Evolutionary conservation across 2,797 vertebrate species (phyloP).

Genomic region (Phalanger gymnotis): DNA sequence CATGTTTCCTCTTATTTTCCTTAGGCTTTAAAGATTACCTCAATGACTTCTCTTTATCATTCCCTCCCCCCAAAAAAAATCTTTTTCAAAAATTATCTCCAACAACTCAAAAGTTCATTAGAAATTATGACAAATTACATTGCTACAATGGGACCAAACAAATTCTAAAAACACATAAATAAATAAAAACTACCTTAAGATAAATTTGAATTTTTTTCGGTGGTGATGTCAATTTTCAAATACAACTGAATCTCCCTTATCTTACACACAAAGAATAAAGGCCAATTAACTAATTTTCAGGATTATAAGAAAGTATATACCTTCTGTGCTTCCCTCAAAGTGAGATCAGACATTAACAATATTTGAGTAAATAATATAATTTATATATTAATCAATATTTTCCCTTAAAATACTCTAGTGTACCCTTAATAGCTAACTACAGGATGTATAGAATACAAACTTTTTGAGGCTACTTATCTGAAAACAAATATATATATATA

Average conservation of each 20-base stretch:
- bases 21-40: constrained; percentile 63
- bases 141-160: background rate
- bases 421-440: constrained; percentile 42
- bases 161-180: constrained; percentile 33
- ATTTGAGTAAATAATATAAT: constrained; percentile 11
- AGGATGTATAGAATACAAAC: constrained; percentile 34
- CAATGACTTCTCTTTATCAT: constrained; percentile 57
- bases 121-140: background rate
- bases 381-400: constrained; percentile 61
- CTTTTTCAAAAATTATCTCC: constrained; percentile 57
- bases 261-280: constrained; percentile 22
- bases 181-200: constrained; percentile 38
- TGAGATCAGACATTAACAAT: background rate
- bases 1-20: constrained; percentile 36
- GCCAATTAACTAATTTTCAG: background rate
- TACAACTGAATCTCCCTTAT: constrained; percentile 19
- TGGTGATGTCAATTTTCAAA: constrained; percentile 44
- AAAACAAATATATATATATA: background rate
- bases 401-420: background rate
- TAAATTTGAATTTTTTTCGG: constrained; percentile 38
- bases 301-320: constrained; percentile 2
- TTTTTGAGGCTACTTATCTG: constrained; percentile 61
- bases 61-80: constrained; percentile 34
- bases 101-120: constrained; percentile 35
- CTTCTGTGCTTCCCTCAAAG: constrained; percentile 54